These are phyloP conservation scores for Dascyllus trimaculatus DNA, from an alignment of 2,113 vertebrate species.

Conservation along the genomic window DNA sequence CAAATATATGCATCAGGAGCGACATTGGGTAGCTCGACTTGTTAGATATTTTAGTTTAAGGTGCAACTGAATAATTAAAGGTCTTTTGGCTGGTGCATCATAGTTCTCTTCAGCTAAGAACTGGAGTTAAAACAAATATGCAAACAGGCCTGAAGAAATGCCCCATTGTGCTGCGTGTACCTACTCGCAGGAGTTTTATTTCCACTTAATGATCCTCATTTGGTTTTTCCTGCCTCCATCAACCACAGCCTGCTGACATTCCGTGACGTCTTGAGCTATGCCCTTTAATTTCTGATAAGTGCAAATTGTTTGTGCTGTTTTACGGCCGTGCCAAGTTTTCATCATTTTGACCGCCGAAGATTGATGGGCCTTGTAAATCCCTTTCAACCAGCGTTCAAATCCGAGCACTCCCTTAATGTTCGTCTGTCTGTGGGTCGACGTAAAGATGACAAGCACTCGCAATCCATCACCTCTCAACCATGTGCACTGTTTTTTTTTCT, in stretches of 20 bases:
- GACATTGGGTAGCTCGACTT: constrained; percentile 31
- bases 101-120: not conserved
- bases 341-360: constrained; percentile 68
- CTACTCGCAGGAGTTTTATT: constrained; percentile 49
- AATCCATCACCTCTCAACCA: constrained; percentile 52
- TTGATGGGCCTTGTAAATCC: constrained; percentile 62
- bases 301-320: constrained; percentile 62
- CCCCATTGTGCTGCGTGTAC: constrained; percentile 17
- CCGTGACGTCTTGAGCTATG: constrained; percentile 42
- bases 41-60: constrained; percentile 43
- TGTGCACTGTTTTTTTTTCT: not conserved
- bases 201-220: constrained; percentile 69
- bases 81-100: constrained; percentile 22
- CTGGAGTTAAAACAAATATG: constrained; percentile 6
- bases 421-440: constrained; percentile 37
- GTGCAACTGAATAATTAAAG: constrained; percentile 40
- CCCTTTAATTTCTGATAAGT: constrained; percentile 75
- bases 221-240: constrained; percentile 47
- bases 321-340: constrained; percentile 71
- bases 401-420: constrained; percentile 38
- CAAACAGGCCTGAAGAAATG: constrained; percentile 15
- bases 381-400: constrained; percentile 24
- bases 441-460: constrained; percentile 44
- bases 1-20: constrained; percentile 67
- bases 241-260: constrained; percentile 46